These are phyloP conservation scores for Leucania comma DNA, from an alignment of 2,888 invertebrate genomes.

Conservation along the genomic window DNA sequence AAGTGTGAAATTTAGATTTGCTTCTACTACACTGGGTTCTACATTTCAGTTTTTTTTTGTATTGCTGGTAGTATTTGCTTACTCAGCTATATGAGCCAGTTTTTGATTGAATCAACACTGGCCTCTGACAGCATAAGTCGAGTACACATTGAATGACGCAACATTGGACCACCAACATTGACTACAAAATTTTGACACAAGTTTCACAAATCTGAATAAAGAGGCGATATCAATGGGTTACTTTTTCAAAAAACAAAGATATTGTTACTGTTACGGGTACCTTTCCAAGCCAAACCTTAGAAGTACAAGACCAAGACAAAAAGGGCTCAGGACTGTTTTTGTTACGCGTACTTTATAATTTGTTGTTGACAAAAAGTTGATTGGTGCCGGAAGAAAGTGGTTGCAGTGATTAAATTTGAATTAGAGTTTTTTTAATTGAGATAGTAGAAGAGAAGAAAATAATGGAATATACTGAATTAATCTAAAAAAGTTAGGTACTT, in stretches of 20 bases:
- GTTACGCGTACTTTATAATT: slow-evolving; percentile 28
- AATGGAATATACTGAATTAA: not conserved
- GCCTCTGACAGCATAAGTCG: not conserved
- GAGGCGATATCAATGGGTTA: not conserved
- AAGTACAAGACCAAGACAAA: slow-evolving; percentile 15
- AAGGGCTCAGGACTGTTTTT: slow-evolving; percentile 55
- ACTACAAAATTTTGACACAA: slow-evolving; percentile 21
- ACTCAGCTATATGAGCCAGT: too few species aligned
- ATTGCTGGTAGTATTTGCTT: not conserved
- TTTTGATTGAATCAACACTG: too few species aligned
- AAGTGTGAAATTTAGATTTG: not conserved
- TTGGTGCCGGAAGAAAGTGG: slow-evolving; percentile 50
- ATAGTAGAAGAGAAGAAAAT: not conserved
- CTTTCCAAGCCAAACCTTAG: not conserved
- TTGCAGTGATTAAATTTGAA: slow-evolving; percentile 28
- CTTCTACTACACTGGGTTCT: too few species aligned
- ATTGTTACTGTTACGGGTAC: not conserved
- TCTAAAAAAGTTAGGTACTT: not conserved
- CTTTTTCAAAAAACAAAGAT: slow-evolving; percentile 25
- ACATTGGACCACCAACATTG: not conserved
- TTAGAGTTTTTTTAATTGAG: not conserved
- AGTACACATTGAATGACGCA: slow-evolving; percentile 1
- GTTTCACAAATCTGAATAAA: slow-evolving; percentile 48
- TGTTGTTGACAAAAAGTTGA: slow-evolving; percentile 46
- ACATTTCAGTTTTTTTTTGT: too few species aligned